Conservation (phyloP, 2,888 invertebrate species). For the Ophion ellenae region DNA sequence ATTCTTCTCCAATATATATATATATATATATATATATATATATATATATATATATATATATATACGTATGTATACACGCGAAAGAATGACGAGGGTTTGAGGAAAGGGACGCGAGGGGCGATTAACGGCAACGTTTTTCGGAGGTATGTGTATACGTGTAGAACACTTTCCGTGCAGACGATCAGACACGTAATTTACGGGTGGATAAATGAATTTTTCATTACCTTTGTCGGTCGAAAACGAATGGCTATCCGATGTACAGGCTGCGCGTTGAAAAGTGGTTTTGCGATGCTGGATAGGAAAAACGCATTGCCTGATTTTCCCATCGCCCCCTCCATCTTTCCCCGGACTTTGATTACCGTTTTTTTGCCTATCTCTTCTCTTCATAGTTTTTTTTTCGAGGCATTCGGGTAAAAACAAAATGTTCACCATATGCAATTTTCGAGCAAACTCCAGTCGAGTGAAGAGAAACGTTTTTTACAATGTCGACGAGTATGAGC, state of each 20-base stretch:
- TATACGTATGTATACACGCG: too few relatives aligned
- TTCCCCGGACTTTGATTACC: constrained; percentile 36
- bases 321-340: constrained; percentile 36
- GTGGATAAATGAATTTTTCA: constrained; percentile 66
- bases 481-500: not conserved
- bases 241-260: constrained; percentile 44
- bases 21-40: too few relatives aligned
- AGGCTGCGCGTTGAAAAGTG: constrained; percentile 23
- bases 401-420: too few relatives aligned
- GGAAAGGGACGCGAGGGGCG: not conserved
- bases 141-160: not conserved
- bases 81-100: too few relatives aligned
- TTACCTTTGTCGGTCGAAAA: constrained; percentile 52
- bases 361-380: constrained; percentile 17
- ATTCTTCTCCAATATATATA: not conserved
- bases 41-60: too few relatives aligned
- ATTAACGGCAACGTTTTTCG: constrained; percentile 48
- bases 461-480: constrained; percentile 5
- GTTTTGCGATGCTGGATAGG: constrained; percentile 9
- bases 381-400: not conserved
- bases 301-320: constrained; percentile 18
- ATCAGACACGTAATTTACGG: constrained; percentile 65
- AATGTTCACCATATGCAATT: not conserved
- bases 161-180: constrained; percentile 3
- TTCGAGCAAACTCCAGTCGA: constrained; percentile 13